Evolutionary conservation across 2,797 vertebrate genomes (phyloP).

Genomic region (Melanotaenia trifasciata): DNA sequence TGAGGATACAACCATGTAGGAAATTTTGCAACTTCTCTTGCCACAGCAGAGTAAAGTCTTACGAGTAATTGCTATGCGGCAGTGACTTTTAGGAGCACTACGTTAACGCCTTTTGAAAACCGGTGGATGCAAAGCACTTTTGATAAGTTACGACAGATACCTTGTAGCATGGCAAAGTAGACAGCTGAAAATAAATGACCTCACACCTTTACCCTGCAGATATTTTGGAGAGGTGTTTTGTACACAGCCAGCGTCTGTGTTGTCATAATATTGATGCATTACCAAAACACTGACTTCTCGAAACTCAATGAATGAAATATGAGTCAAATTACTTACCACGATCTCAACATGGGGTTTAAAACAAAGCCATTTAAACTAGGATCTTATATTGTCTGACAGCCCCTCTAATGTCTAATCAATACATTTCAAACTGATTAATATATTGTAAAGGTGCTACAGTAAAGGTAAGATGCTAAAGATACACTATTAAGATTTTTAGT

Average conservation of each 20-base stretch:
- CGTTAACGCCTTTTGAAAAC: constrained; percentile 63
- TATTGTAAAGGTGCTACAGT: constrained; percentile 22
- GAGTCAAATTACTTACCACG: constrained; percentile 45
- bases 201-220: constrained; percentile 70
- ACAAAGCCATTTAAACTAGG: not conserved
- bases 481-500: constrained; percentile 11
- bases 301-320: constrained; percentile 57
- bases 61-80: constrained; percentile 56
- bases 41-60: constrained; percentile 58
- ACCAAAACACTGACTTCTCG: constrained; percentile 65
- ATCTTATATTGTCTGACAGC: constrained; percentile 43
- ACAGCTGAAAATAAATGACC: constrained; percentile 68
- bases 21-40: constrained; percentile 36
- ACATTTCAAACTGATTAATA: constrained; percentile 57
- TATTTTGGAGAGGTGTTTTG: constrained; percentile 75
- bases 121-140: constrained; percentile 69
- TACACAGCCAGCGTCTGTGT: constrained; percentile 71
- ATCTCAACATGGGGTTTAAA: constrained; percentile 27
- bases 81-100: constrained; percentile 56
- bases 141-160: constrained; percentile 65
- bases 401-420: constrained; percentile 60
- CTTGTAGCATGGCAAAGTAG: constrained; percentile 46
- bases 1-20: constrained; percentile 16
- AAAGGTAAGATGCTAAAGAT: not conserved
- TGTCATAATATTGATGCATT: constrained; percentile 76